Percentiles rank a stretch among this genome's conserved stretches.
Conservation (phyloP, 2,797 vertebrate species). For the Decapterus maruadsi region DNA sequence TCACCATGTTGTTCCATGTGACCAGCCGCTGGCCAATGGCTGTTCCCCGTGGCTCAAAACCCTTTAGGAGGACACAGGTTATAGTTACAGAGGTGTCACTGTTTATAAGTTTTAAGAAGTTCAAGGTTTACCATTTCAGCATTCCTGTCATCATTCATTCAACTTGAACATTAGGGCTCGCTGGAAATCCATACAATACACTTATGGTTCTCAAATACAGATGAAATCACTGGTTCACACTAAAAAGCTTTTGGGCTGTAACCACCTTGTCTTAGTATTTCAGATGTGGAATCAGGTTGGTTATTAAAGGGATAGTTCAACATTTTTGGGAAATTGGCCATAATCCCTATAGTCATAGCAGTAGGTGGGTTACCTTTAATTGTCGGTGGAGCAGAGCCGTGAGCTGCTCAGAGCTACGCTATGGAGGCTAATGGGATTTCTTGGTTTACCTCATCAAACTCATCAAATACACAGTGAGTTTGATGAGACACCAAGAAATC, state of each 20-base stretch:
- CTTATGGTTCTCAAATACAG: background rate
- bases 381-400: no score
- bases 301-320: background rate
- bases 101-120: background rate
- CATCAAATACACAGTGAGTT: no score
- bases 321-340: no score
- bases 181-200: background rate
- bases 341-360: no score
- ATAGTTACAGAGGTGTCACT: background rate
- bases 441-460: no score
- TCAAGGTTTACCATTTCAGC: background rate
- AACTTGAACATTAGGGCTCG: background rate
- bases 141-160: background rate
- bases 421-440: no score
- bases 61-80: conserved; percentile 77
- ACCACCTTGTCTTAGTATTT: no score
- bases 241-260: no score
- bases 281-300: no score
- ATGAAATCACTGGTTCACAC: background rate
- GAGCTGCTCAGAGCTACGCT: no score
- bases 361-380: no score
- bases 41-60: conserved; percentile 98
- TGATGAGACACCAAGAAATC: no score
- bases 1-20: conserved; percentile 99
- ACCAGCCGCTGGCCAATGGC: conserved; percentile 96